A percentile compares a stretch with the other conserved stretches of the same genome.
Evolutionary conservation across 1,140 invertebrate genomes (phyloP).

Genomic region (Paramacrobiotus metropolitanus): DNA sequence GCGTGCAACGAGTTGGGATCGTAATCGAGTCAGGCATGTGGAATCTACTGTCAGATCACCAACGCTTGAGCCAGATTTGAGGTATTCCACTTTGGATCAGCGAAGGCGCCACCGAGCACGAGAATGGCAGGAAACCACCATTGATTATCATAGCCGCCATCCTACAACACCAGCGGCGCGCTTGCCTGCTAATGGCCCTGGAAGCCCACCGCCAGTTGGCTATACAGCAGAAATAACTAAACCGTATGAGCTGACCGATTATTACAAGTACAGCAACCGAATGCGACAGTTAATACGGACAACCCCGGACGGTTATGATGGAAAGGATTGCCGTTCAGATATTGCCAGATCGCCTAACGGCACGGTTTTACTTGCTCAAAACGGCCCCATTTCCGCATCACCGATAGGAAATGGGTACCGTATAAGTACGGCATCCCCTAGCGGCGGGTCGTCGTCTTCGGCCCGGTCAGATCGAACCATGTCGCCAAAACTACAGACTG

Average conservation of each 20-base stretch:
- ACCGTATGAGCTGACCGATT: background rate
- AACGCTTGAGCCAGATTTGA: background rate
- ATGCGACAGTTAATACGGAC: background rate
- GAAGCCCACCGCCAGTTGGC: background rate
- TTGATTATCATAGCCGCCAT: background rate
- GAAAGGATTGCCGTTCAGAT: background rate
- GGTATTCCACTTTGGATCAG: background rate
- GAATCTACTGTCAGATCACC: background rate
- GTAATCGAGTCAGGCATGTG: background rate
- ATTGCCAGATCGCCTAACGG: background rate
- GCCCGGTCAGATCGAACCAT: background rate
- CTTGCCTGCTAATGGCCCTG: background rate
- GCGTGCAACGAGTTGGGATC: background rate
- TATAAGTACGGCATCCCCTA: background rate
- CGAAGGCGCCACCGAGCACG: background rate
- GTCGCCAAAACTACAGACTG: background rate
- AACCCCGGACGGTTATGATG: background rate
- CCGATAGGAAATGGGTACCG: too few species aligned
- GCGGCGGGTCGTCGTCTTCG: background rate
- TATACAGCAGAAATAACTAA: background rate
- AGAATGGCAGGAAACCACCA: background rate
- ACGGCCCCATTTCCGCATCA: too few species aligned
- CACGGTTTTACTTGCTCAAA: too few species aligned
- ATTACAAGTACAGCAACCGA: conserved; percentile 3
- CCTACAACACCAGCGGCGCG: background rate